Percentiles rank a stretch among this genome's conserved stretches.
These are phyloP conservation scores for Scaptomyza hsui DNA, from an alignment of 1,140 invertebrate genomes.

Conservation along the genomic window DNA sequence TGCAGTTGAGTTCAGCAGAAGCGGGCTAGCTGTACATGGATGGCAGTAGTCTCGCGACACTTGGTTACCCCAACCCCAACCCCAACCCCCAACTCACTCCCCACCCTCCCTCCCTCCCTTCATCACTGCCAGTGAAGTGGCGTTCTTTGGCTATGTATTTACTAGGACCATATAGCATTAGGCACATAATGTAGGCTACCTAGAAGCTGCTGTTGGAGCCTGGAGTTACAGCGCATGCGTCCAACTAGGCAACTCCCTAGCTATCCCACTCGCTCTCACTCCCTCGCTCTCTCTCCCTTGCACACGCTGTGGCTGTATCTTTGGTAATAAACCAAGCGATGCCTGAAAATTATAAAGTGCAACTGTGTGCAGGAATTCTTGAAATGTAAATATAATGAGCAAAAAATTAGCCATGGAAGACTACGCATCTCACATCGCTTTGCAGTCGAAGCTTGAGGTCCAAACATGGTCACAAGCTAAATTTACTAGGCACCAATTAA, in stretches of 20 bases:
- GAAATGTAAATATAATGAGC: conserved; percentile 83
- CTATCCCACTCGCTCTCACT: conserved; percentile 47
- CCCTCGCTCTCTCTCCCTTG: neutral
- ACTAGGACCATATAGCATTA: conserved; percentile 41
- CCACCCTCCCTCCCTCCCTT: neutral
- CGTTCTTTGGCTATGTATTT: conserved; percentile 20
- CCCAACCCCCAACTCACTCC: neutral
- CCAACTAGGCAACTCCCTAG: conserved; percentile 34
- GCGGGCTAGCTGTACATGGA: conserved; percentile 61
- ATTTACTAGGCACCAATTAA: conserved; percentile 82
- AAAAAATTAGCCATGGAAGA: conserved; percentile 74
- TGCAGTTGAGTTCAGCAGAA: conserved; percentile 60
- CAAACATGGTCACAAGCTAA: conserved; percentile 78
- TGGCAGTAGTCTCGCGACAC: conserved; percentile 42
- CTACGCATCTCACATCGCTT: conserved; percentile 34
- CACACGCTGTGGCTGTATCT: conserved; percentile 6
- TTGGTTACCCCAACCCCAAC: conserved; percentile 46
- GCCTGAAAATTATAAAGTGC: conserved; percentile 76
- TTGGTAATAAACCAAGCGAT: conserved; percentile 70
- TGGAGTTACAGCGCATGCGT: conserved; percentile 44
- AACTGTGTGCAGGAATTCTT: conserved; percentile 65
- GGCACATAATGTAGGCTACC: conserved; percentile 80
- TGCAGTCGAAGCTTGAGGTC: conserved; percentile 20
- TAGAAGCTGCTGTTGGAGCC: conserved; percentile 22
- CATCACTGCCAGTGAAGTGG: neutral